Percentiles rank a stretch among this genome's conserved stretches.
Conservation (phyloP, 2,888 invertebrate genomes). For the Folsomia manolachei region DNA sequence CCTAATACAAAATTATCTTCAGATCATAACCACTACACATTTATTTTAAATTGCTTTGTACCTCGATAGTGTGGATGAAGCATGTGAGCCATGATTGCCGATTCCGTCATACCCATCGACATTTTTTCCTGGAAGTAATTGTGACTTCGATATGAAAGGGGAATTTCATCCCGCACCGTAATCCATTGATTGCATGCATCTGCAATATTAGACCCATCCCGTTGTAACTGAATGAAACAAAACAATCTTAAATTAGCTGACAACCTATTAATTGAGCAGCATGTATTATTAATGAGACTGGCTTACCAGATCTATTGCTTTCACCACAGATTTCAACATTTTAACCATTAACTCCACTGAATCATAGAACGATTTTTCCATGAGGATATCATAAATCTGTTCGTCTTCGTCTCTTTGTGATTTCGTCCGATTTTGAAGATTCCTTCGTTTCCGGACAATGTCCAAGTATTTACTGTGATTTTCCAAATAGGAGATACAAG, state of each 20-base stretch:
- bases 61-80: constrained; percentile 22
- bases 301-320: constrained; percentile 23
- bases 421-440: not conserved
- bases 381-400: constrained; percentile 6
- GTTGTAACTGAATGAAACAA: constrained; percentile 14
- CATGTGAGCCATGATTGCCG: constrained; percentile 21
- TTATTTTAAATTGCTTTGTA: too few relatives aligned
- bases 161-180: not conserved
- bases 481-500: constrained; percentile 22
- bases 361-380: not conserved
- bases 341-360: not conserved
- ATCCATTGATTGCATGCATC: constrained; percentile 20
- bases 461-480: constrained; percentile 28
- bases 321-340: constrained; percentile 20
- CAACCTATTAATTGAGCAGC: too few relatives aligned
- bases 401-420: too few relatives aligned
- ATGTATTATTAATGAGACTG: too few relatives aligned
- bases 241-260: not conserved
- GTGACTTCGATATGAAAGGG: not conserved
- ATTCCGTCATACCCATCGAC: constrained; percentile 1
- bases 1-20: too few relatives aligned
- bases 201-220: constrained; percentile 1
- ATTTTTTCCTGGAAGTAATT: constrained; percentile 21
- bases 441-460: not conserved
- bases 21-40: too few relatives aligned